Evolutionary conservation across 2,113 vertebrate species (phyloP), one percentile per base, ranked within the genome.

Genomic region (Alectura lathami): DNA sequence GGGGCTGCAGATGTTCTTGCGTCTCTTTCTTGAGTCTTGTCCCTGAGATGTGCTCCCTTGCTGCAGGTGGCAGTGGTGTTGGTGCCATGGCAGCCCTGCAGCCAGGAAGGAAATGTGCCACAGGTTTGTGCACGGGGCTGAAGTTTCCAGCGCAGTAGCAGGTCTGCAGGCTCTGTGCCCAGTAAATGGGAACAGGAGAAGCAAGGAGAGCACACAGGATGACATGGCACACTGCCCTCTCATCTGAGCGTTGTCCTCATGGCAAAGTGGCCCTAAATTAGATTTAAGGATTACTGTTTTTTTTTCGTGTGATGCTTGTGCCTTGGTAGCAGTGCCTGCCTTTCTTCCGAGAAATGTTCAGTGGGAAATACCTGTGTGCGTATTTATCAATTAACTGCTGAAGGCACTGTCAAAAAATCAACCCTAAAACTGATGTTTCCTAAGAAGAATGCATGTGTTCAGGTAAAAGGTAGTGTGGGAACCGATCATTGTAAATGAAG

Each of bases 201-300:
- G 12, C n/a, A 88, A 67, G 67, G 67, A n/a, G 36, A 63, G 15
- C 26, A 7, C 3, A 0, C 12, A 1, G 20, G 6, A 26, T 27
- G 27, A 45, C 32, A 47, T 0, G 4, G 76, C 30, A 66, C 32
- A n/a, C 27, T 54, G 50, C 34, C 66, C 40, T 62, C 45, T 86
- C 53, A 3, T 14, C 3, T 13, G 51, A 36, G 51, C 47, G 80
- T 56, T 10, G 47, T n/a, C 42, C 80, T 40, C 76, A n/a, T 67
- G 67, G 50, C 54, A 93, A 66, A 95, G 34, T 68, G 84, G 50
- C 67, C 47, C 29, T 70, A 81, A 96, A 94, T 95, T 89, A 86
- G 75, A 91, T 95, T 89, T 59, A 63, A 68, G 13, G 54, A 24
- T 88, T 51, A 40, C 21, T 92, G 75, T 13, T 53, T 85, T 91